Base-by-base conservation (phyloP, 2,888 invertebrate species). In the Apoda limacodes region DNA sequence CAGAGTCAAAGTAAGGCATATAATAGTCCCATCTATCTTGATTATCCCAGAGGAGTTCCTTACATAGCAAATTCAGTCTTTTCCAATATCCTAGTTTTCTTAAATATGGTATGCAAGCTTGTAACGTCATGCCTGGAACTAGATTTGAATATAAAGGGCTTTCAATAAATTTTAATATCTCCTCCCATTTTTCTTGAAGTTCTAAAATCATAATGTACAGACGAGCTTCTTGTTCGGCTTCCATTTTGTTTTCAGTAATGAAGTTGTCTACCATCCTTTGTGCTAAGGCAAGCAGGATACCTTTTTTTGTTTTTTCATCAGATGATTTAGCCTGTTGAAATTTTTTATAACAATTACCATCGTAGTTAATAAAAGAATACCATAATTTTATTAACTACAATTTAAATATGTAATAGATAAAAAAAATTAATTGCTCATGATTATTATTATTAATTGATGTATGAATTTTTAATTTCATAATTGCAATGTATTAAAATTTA, bases 191-290 rank as follows among this genome's bases (percentile, higher is more conserved):
- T 19, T 86, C 86, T 62, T 89, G 88, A 9, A 89, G 74, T 51
- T 94, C 71, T 11, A 82, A 47, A 38, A 98, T 91, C 82, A 95
- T 91, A 32, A 97, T 81, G 69, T 95, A 96, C 23, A 98, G 82
- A 34, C 93, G 88, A 1, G 95, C 90, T 66, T 98, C 98, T 68
- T 95, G 95, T 61, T 97, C 97, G 0, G 95, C 93, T 60, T 95
- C 94, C 54, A 95, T 83, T 76, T 93, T 94, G 45, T 90, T 89
- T 40, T 95, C 94, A 4, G 85, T 80, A 32, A 95, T 89, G 57
- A 93, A 87, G 63, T 96, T 97, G 47, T 90, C 86, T 14, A 96
- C 88, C 98, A 98, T 97, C 61, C 93, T 85, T 64, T 96, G 95
- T 4, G 98, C 98, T 37, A 98, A 78, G 2, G 92, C 88, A 15